Conservation (phyloP, 1,140 invertebrate species). For the Lepidurus arcticus region DNA sequence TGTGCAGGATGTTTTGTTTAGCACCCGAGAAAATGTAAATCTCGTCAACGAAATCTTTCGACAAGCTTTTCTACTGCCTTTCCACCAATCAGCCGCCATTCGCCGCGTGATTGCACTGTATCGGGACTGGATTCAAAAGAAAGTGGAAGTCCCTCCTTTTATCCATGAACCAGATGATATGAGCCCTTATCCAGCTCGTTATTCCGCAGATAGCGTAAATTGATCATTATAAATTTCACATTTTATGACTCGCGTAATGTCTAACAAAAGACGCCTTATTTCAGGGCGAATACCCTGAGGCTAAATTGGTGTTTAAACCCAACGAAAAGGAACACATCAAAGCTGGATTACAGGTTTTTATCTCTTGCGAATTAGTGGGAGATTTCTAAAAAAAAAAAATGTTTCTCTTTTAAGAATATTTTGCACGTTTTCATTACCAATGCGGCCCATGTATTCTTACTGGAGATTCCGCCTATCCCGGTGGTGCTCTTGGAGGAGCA, state of each 20-base stretch:
- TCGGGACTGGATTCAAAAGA: constrained; percentile 92
- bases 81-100: constrained; percentile 78
- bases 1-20: constrained; percentile 80
- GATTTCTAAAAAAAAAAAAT: not conserved
- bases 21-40: constrained; percentile 84
- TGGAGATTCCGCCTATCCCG: constrained; percentile 47
- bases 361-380: not conserved
- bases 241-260: not conserved
- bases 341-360: constrained; percentile 61
- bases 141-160: constrained; percentile 77
- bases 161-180: constrained; percentile 67
- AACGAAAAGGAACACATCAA: constrained; percentile 70
- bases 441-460: constrained; percentile 87
- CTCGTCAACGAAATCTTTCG: constrained; percentile 90
- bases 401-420: constrained; percentile 63
- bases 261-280: not conserved
- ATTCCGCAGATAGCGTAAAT: constrained; percentile 37
- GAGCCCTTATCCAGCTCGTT: constrained; percentile 34
- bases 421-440: constrained; percentile 91
- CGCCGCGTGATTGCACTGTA: constrained; percentile 87
- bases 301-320: constrained; percentile 61
- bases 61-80: constrained; percentile 85
- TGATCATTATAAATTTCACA: not conserved
- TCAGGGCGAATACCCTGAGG: constrained; percentile 30
- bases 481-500: constrained; percentile 68